Evolutionary conservation across 2,113 vertebrate species (phyloP).

Genomic region (Pantherophis guttatus): DNA sequence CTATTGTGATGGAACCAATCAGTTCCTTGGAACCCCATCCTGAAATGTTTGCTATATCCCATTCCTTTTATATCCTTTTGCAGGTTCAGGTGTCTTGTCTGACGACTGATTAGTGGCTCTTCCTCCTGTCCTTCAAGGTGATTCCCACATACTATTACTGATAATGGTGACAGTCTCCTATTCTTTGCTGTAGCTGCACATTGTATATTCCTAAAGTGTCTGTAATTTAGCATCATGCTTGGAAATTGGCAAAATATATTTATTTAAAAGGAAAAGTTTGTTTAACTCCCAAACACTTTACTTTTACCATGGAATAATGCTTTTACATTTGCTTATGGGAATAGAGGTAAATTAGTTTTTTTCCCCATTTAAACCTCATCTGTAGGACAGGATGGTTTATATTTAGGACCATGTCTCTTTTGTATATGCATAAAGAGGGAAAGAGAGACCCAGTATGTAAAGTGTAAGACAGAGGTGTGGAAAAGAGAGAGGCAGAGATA

Average conservation of each 20-base stretch:
- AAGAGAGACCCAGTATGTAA: neutral
- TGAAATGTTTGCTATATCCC: neutral
- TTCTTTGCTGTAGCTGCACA: neutral
- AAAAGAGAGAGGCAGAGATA: neutral
- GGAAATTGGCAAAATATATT: neutral
- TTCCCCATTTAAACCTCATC: neutral
- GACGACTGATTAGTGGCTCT: neutral
- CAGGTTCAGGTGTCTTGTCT: neutral
- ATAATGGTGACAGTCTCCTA: neutral
- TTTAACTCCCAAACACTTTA: neutral
- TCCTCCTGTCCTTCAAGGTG: neutral
- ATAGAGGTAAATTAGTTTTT: neutral
- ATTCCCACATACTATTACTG: neutral
- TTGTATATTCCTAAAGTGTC: neutral
- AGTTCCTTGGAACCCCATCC: neutral
- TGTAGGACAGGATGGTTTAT: neutral
- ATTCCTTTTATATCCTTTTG: neutral
- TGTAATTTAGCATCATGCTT: neutral
- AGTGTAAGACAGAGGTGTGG: no score
- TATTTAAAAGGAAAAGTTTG: neutral
- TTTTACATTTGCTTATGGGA: neutral
- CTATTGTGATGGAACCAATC: neutral
- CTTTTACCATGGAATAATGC: neutral
- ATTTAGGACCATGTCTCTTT: neutral
- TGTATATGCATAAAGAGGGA: no score